Percentiles rank a stretch among this genome's conserved stretches.
Evolutionary conservation across 2,113 vertebrate genomes (phyloP).

Genomic region (Balaenoptera acutorostrata): DNA sequence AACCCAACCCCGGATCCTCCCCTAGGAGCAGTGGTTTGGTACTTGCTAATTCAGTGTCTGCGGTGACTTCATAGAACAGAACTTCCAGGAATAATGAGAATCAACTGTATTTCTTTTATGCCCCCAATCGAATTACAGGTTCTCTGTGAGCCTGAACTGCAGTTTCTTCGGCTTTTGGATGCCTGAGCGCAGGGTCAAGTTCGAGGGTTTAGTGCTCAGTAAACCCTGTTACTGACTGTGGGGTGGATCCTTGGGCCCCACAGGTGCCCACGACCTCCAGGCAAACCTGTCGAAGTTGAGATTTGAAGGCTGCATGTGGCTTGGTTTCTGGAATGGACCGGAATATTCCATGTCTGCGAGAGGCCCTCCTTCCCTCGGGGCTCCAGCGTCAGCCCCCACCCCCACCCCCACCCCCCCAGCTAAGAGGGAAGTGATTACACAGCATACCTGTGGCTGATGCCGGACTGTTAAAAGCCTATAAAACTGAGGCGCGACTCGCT

Average conservation of each 20-base stretch:
- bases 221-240: fast-evolving
- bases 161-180: not conserved
- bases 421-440: not conserved
- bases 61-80: not conserved
- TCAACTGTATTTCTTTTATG: no score
- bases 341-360: not conserved
- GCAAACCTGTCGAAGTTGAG: not conserved
- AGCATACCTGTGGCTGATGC: not conserved
- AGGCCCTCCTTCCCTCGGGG: fast-evolving
- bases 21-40: not conserved
- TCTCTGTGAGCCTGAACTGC: fast-evolving
- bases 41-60: not conserved
- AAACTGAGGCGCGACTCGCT: not conserved
- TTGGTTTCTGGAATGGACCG: not conserved
- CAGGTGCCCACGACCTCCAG: fast-evolving
- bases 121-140: fast-evolving
- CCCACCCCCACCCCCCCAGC: not conserved
- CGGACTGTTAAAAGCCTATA: not conserved
- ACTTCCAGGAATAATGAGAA: not conserved
- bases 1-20: not conserved
- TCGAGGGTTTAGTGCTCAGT: fast-evolving
- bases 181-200: not conserved
- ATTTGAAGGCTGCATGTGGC: not conserved
- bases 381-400: not conserved
- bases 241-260: fast-evolving